Conservation (phyloP, 1,140 invertebrate species). For the Scaptomyza pallida region DNA sequence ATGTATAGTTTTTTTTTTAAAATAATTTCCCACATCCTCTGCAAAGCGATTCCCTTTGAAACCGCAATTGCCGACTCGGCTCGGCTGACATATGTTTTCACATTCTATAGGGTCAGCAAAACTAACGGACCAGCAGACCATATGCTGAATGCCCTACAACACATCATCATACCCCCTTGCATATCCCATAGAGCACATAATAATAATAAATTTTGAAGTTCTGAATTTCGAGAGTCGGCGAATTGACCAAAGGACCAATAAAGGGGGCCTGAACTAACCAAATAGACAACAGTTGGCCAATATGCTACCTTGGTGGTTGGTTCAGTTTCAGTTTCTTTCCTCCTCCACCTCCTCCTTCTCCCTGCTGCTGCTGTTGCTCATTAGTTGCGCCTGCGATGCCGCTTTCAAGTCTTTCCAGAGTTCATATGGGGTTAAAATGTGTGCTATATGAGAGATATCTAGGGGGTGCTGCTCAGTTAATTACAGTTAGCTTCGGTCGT, state of each 20-base stretch:
- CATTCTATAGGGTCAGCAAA: conserved; percentile 31
- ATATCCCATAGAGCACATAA: conserved; percentile 42
- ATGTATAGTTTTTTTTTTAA: background rate
- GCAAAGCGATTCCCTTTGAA: conserved; percentile 8
- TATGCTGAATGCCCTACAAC: conserved; percentile 38
- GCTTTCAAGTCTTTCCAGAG: conserved; percentile 34
- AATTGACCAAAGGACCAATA: conserved; percentile 66
- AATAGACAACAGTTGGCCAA: conserved; percentile 73
- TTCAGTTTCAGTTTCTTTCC: conserved; percentile 12
- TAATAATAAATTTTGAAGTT: conserved; percentile 62
- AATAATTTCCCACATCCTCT: conserved; percentile 10
- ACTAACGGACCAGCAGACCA: conserved; percentile 42
- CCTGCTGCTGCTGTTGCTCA: conserved; percentile 54
- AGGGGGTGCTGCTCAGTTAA: conserved; percentile 57
- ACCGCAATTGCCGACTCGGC: conserved; percentile 39
- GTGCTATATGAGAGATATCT: conserved; percentile 15
- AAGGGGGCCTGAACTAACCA: conserved; percentile 28
- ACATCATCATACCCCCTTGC: too few relatives aligned
- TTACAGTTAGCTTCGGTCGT: conserved; percentile 51
- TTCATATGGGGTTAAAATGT: conserved; percentile 73
- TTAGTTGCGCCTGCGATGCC: conserved; percentile 73
- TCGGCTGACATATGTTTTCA: conserved; percentile 56
- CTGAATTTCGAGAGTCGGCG: conserved; percentile 58
- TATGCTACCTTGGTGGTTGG: conserved; percentile 57
- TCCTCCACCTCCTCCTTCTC: background rate